Evolutionary conservation across 2,888 invertebrate species (phyloP).

Genomic region (Chirona hameri): DNA sequence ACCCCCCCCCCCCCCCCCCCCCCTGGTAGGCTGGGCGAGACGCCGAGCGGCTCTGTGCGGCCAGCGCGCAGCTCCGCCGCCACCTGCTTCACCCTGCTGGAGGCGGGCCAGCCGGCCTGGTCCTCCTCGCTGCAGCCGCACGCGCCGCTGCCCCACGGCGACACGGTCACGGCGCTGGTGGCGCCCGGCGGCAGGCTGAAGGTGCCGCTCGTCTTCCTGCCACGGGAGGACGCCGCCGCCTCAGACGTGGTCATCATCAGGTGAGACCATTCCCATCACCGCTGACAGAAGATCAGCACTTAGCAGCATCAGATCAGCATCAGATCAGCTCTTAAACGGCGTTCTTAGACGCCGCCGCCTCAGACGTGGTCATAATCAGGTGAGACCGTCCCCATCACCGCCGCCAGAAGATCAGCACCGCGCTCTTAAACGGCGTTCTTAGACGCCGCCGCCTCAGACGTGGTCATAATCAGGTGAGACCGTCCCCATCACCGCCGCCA

Average conservation of each 20-base stretch:
- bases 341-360: too few species aligned
- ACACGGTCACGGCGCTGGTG: conserved; percentile 57
- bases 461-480: too few species aligned
- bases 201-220: conserved; percentile 81
- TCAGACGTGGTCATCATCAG: conserved; percentile 61
- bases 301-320: too few species aligned
- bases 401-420: too few species aligned
- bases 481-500: too few species aligned
- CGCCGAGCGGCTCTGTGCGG: neutral
- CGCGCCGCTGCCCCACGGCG: conserved; percentile 47
- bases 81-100: conserved; percentile 11
- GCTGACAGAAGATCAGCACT: neutral
- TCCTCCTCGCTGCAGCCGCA: neutral
- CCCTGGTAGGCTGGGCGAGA: conserved; percentile 29
- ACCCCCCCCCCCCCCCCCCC: conserved; percentile 4
- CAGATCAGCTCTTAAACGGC: too few species aligned
- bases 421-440: too few species aligned
- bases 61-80: neutral
- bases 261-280: too few species aligned
- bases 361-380: conserved; percentile 60
- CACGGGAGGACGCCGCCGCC: conserved; percentile 71
- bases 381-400: too few species aligned
- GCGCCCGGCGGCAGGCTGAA: conserved; percentile 67
- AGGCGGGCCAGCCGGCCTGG: neutral
- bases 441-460: too few species aligned